Percentiles rank a stretch among this genome's conserved stretches.
Evolutionary conservation across 2,888 invertebrate genomes (phyloP).

Genomic region (Caenorhabditis zanzibari): DNA sequence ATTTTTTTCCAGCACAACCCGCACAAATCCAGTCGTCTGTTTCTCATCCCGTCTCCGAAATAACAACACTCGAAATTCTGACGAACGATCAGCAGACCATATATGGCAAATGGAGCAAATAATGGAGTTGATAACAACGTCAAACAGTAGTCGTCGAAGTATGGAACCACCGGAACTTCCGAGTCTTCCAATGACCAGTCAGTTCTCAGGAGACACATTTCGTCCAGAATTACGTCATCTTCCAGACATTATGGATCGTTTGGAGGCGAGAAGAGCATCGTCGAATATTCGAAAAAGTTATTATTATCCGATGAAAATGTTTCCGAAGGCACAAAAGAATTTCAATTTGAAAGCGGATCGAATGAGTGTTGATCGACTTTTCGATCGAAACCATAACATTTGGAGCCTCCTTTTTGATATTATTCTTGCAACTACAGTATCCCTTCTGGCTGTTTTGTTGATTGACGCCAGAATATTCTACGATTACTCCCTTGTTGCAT

Average conservation of each 20-base stretch:
- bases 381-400: slow-evolving; percentile 92
- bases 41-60: slow-evolving; percentile 59
- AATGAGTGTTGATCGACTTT: slow-evolving; percentile 92
- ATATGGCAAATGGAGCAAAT: slow-evolving; percentile 68
- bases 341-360: slow-evolving; percentile 87
- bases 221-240: not conserved
- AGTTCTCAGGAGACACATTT: not conserved
- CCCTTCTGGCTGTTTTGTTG: slow-evolving; percentile 86
- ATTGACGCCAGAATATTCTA: slow-evolving; percentile 89
- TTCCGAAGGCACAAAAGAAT: slow-evolving; percentile 76
- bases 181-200: slow-evolving; percentile 26
- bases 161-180: slow-evolving; percentile 20
- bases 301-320: slow-evolving; percentile 80
- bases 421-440: slow-evolving; percentile 91
- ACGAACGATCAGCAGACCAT: slow-evolving; percentile 46
- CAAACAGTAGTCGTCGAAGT: slow-evolving; percentile 21
- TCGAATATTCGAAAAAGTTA: slow-evolving; percentile 76
- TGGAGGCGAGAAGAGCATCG: no score
- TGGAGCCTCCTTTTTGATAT: slow-evolving; percentile 91
- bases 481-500: slow-evolving; percentile 94
- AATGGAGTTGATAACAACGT: slow-evolving; percentile 49
- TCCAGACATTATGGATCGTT: slow-evolving; percentile 42
- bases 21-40: slow-evolving; percentile 56
- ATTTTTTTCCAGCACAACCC: slow-evolving; percentile 29
- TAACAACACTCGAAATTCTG: slow-evolving; percentile 33